phyloP scores from a whole-genome alignment of 2,797 vertebrate species.

The Carapus acus region DNA sequence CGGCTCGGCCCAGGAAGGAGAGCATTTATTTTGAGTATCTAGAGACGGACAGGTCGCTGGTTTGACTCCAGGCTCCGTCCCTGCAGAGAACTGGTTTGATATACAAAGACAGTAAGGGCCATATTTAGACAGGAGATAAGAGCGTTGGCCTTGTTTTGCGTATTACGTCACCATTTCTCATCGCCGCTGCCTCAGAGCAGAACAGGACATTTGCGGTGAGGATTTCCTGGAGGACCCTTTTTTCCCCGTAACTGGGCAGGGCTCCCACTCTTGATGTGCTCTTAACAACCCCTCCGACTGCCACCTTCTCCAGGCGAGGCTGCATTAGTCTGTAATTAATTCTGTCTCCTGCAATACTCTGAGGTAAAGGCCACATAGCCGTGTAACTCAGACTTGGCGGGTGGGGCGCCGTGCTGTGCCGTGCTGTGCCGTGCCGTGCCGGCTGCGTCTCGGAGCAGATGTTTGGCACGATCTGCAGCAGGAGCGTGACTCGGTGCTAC shows the following conservation, averaged over 20 bases:
- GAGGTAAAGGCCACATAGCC: constrained; percentile 42
- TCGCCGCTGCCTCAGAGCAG: too few species aligned
- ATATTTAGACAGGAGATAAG: too few species aligned
- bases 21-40: too few species aligned
- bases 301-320: constrained; percentile 67
- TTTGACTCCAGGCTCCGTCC: too few species aligned
- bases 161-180: too few species aligned
- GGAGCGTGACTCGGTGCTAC: constrained; percentile 26
- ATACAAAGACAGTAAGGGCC: too few species aligned
- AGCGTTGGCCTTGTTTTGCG: too few species aligned
- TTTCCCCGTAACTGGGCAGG: constrained; percentile 57
- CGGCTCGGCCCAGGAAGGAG: too few species aligned
- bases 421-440: constrained; percentile 56
- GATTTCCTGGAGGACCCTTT: constrained; percentile 70
- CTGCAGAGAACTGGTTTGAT: too few species aligned
- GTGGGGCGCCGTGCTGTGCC: constrained; percentile 33
- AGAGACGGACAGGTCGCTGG: too few species aligned
- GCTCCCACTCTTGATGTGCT: constrained; percentile 65
- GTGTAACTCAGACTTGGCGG: constrained; percentile 45
- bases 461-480: constrained; percentile 4
- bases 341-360: constrained; percentile 61
- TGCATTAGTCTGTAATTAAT: constrained; percentile 75
- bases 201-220: too few species aligned
- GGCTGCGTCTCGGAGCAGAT: constrained; percentile 33
- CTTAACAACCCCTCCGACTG: constrained; percentile 60